Evolutionary conservation across 2,888 invertebrate genomes (phyloP), one percentile per base, ranked within the genome.

Genomic region (Drosophila subsilvestris): DNA sequence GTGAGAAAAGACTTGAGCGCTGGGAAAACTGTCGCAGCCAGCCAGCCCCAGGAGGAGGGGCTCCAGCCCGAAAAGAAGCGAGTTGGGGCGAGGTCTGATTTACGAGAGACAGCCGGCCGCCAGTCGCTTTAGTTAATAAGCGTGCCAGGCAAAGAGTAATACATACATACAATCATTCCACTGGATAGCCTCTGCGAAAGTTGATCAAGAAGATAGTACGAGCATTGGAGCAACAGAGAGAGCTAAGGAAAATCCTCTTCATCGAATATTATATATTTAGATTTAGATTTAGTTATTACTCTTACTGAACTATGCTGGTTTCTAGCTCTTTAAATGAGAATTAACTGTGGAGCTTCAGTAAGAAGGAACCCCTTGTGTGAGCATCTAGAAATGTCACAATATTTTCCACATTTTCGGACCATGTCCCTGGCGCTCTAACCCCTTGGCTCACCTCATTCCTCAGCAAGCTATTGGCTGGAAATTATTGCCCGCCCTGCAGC

Each of bases 71-170:
- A 14, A 37, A 37, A 14, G 37, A 37, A 37, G 7, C n/a, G 37
- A n/a, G 37, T 6, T n/a, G 37, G 37, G 37, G 37, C 6, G 37
- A 14, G 63, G 37, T 73, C 59, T 72, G 72, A 72, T 73, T 72
- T 72, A 72, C 74, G 72, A 32, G 44, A 66, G 66, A 71, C 72
- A 71, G 69, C 54, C 81, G 78, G 78, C 68, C 82, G 79, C 70
- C 81, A 76, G 76, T 81, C 75, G 79, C 82, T 68, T 63, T 57
- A 84, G 70, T 85, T 87, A 87, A 82, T 81, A 82, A 85, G 87
- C 82, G 85, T 77, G 75, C 61, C 85, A 67, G 68, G 53, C 69
- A 54, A 55, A 32, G 54, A 66, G 53, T 75, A 63, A 80, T 86
- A 73, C 76, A 67, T 86, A 73, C 76, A 67, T 78, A 73, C 76